Conservation (phyloP, 2,888 invertebrate genomes). For the Ceraclea dissimilis region DNA sequence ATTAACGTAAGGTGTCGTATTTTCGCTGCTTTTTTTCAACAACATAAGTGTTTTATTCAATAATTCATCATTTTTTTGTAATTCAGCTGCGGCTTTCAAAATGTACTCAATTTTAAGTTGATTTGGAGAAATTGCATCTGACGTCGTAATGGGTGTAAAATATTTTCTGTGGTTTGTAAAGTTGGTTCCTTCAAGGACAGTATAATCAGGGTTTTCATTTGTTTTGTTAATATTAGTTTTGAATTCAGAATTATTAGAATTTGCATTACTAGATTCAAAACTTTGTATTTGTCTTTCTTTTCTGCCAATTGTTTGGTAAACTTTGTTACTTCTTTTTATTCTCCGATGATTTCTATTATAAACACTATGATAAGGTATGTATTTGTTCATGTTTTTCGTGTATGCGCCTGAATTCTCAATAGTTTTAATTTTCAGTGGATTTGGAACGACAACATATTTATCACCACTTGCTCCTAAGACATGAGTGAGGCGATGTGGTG, state of each 20-base stretch:
- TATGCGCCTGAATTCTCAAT: too few relatives aligned
- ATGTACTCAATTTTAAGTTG: slow-evolving; percentile 18
- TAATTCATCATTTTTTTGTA: background rate
- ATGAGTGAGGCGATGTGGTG: background rate
- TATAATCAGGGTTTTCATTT: background rate
- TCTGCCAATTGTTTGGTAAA: slow-evolving; percentile 40
- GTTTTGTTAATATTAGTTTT: background rate
- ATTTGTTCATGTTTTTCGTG: too few relatives aligned
- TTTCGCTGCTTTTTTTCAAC: background rate
- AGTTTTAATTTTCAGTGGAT: background rate
- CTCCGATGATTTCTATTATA: slow-evolving; percentile 40
- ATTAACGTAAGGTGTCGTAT: background rate
- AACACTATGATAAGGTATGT: too few relatives aligned
- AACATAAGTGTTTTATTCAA: background rate
- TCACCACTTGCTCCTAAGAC: background rate
- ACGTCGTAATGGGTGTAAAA: slow-evolving; percentile 18
- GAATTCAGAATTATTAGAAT: too few relatives aligned
- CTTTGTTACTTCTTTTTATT: slow-evolving; percentile 38
- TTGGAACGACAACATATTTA: background rate
- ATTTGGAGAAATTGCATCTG: slow-evolving; percentile 18
- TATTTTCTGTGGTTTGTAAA: slow-evolving; percentile 22
- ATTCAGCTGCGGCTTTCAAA: slow-evolving; percentile 15
- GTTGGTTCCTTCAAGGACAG: background rate
- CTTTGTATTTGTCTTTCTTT: slow-evolving; percentile 31
- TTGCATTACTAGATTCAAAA: too few relatives aligned